These are phyloP conservation scores for Pseudolaguvia tuberculata DNA, from an alignment of 2,113 vertebrate genomes.

Conservation along the genomic window DNA sequence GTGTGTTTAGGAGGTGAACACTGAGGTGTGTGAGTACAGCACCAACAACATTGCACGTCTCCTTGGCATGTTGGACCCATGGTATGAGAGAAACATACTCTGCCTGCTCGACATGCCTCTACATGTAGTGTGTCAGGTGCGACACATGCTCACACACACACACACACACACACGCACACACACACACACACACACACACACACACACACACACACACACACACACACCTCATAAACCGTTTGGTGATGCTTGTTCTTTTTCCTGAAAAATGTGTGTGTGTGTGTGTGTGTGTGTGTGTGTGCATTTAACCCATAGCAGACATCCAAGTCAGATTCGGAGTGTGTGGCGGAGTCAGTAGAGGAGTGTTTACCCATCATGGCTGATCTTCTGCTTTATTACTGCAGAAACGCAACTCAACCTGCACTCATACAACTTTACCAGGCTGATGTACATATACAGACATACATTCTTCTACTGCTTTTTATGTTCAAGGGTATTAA, in stretches of 20 bases:
- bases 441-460: conserved; percentile 74
- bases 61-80: conserved; percentile 92
- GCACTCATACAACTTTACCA: conserved; percentile 91
- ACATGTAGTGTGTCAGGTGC: conserved; percentile 85
- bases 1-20: conserved; percentile 51
- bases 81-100: conserved; percentile 91
- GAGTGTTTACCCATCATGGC: conserved; percentile 85
- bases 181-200: conserved; percentile 20
- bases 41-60: conserved; percentile 90
- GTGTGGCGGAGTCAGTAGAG: conserved; percentile 57
- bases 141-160: conserved; percentile 2
- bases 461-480: background rate
- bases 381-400: conserved; percentile 92
- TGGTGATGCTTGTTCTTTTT: too few relatives aligned
- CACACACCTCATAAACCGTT: conserved; percentile 15
- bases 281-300: conserved; percentile 7
- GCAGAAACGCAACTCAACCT: conserved; percentile 76
- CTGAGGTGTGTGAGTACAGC: conserved; percentile 66
- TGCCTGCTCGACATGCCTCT: conserved; percentile 83
- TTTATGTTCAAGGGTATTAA: background rate
- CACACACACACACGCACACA: conserved; percentile 17
- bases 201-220: conserved; percentile 4
- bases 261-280: background rate
- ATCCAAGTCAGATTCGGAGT: conserved; percentile 73
- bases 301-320: conserved; percentile 63